Evolutionary conservation across 2,113 vertebrate genomes (phyloP), one percentile per base, ranked within the genome.

Genomic region (Geothlypis trichas): DNA sequence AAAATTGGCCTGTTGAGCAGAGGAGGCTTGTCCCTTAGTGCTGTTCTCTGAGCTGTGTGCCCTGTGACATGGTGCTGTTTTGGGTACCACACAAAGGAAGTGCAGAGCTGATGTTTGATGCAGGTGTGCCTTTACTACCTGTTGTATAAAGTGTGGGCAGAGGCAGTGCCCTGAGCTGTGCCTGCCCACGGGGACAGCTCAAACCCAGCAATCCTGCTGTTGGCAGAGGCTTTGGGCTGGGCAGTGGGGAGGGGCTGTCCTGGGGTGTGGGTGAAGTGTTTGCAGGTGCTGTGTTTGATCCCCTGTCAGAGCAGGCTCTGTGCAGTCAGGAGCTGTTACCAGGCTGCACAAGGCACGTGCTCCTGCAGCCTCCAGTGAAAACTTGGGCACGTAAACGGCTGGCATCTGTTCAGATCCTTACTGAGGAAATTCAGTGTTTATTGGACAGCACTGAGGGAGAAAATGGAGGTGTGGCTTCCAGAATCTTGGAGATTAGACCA

Each of bases 351-450:
- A 61, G 74, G 13, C 44, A 44, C 73, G 84, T 42, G 7, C 51
- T 89, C 87, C 89, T 90, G 81, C 87, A 89, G 93, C 76, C 89
- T 77, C 89, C 30, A 74, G 84, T 95, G 85, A 76, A 84, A 93
- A 94, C 84, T 90, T 90, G 84, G 81, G 68, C 71, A 92, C 77
- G 63, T 93, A 95, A 96, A 93, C 89, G 94, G 31, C 57, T 73
- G 62, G 95, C 80, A 85, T 83, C 30, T 95, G 79, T 91, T 92
- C 94, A 94, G 95, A 46, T 63, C 61, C 46, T 55, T 35, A 15
- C 65, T 42, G 71, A 71, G 46, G 58, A 88, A 94, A 35, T 84
- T 22, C 33, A 23, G 28, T 41, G 26, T 67, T 13, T 49, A 54
- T 75, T 61, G 69, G 69, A 44, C 57, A 17, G 22, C 17, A 3